A percentile compares a stretch with the other conserved stretches of the same genome.
Conservation (phyloP, 1,140 invertebrate species). For the Sarcophaga peregrina region DNA sequence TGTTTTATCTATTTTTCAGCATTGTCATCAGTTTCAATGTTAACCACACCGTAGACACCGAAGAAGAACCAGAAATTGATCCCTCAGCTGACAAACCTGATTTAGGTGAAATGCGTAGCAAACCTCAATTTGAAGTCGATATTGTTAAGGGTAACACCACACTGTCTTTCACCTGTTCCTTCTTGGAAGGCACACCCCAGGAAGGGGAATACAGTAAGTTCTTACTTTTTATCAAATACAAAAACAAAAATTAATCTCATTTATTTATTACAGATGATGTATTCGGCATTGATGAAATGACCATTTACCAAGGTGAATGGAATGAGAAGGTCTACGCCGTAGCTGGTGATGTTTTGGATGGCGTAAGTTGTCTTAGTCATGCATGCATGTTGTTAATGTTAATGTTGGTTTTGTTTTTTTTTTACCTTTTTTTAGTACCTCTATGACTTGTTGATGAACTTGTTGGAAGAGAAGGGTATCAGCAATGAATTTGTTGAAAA, state of each 20-base stretch:
- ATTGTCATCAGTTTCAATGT: conserved; percentile 86
- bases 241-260: neutral
- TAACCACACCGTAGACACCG: conserved; percentile 89
- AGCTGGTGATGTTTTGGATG: conserved; percentile 89
- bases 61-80: conserved; percentile 75
- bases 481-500: conserved; percentile 92
- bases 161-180: conserved; percentile 86
- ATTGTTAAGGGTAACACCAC: conserved; percentile 79
- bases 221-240: neutral
- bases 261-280: conserved; percentile 71
- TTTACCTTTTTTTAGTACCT: conserved; percentile 78
- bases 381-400: neutral
- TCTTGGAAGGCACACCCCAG: conserved; percentile 73
- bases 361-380: conserved; percentile 71
- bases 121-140: conserved; percentile 88
- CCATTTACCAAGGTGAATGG: conserved; percentile 84
- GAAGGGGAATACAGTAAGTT: conserved; percentile 75
- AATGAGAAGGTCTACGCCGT: conserved; percentile 86
- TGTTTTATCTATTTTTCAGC: conserved; percentile 63
- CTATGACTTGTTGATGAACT: conserved; percentile 93
- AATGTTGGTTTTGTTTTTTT: conserved; percentile 37
- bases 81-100: conserved; percentile 76
- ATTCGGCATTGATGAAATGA: conserved; percentile 90
- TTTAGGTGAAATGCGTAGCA: conserved; percentile 84
- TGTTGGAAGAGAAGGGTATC: conserved; percentile 92